Evolutionary conservation across 2,113 vertebrate genomes (phyloP).

Genomic region (Melanerpes aurifrons): DNA sequence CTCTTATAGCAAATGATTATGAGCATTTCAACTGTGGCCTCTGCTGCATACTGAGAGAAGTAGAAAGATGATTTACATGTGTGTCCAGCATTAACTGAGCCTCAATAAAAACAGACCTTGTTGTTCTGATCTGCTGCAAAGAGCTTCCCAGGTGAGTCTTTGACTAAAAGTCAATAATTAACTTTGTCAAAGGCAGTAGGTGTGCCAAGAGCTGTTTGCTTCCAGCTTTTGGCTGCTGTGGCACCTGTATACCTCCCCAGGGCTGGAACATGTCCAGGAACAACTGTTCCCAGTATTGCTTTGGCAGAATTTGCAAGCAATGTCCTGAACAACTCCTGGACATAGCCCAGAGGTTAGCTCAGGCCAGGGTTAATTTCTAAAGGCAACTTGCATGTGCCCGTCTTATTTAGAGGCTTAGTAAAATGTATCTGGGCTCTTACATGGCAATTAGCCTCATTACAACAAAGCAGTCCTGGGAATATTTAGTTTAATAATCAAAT

Average conservation of each 20-base stretch:
- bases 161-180: conserved; percentile 33
- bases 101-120: not conserved
- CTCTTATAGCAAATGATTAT: not conserved
- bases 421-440: not conserved
- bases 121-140: not conserved
- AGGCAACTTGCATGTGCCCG: not conserved
- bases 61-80: not conserved
- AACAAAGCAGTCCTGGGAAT: not conserved
- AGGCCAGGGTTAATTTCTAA: conserved; percentile 10
- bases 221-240: not conserved
- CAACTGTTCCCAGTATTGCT: conserved; percentile 10
- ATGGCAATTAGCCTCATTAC: not conserved
- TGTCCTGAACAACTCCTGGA: conserved; percentile 10
- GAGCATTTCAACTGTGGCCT: not conserved
- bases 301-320: not conserved
- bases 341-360: not conserved
- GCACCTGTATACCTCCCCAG: not conserved
- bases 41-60: not conserved
- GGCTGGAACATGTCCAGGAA: not conserved
- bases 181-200: not conserved
- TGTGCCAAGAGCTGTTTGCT: not conserved
- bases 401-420: not conserved
- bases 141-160: not conserved
- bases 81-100: not conserved
- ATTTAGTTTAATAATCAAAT: not conserved